Evolutionary conservation across 2,113 vertebrate genomes (phyloP).

Genomic region (Nesospiza acunhae): DNA sequence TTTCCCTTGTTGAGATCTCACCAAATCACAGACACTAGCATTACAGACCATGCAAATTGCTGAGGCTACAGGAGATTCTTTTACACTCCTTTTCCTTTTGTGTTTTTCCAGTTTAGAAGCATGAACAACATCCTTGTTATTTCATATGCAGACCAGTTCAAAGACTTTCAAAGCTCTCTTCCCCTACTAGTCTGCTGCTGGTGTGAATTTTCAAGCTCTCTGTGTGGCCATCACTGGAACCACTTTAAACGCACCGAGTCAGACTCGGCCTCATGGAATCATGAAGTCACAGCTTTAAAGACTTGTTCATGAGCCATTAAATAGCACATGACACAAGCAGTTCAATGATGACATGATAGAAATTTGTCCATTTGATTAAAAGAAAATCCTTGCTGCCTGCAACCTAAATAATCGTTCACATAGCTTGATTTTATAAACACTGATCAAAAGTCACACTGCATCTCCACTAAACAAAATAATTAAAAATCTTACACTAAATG

Average conservation of each 20-base stretch:
- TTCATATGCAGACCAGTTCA: constrained; percentile 31
- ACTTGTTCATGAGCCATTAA: constrained; percentile 3
- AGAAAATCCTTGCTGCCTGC: not conserved
- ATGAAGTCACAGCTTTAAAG: constrained; percentile 23
- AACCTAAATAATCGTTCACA: not conserved
- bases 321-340: not conserved
- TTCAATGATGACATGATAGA: constrained; percentile 4
- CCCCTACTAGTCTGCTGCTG: not conserved
- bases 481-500: not conserved
- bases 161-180: constrained; percentile 30
- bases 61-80: not conserved
- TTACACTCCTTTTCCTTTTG: not conserved
- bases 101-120: constrained; percentile 7
- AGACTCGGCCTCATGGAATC: constrained; percentile 5
- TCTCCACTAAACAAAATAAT: not conserved
- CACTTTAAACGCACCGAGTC: not conserved
- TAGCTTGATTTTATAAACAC: not conserved
- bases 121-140: constrained; percentile 34
- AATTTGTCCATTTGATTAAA: constrained; percentile 38
- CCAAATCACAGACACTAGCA: not conserved
- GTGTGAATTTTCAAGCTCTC: constrained; percentile 54
- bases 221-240: constrained; percentile 30
- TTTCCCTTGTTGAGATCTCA: not conserved
- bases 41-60: not conserved
- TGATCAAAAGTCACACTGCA: not conserved